Conservation (phyloP, 2,888 invertebrate species). For the Pseudococcus longispinus region DNA sequence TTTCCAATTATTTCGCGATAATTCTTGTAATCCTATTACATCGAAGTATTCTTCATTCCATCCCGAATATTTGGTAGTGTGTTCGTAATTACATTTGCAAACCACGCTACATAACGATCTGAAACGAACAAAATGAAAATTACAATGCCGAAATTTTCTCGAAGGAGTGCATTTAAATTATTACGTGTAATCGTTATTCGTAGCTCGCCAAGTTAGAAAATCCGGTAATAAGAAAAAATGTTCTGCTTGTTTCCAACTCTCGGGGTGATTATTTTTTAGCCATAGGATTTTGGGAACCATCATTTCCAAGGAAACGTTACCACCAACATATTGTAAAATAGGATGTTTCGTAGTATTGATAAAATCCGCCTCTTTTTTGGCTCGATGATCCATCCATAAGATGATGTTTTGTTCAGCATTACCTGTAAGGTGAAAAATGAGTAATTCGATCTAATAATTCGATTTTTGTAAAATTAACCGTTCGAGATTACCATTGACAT, state of each 20-base stretch:
- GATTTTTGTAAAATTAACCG: neutral
- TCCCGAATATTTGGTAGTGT: constrained; percentile 67
- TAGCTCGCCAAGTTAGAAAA: constrained; percentile 91
- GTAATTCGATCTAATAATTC: neutral
- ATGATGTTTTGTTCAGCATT: constrained; percentile 80
- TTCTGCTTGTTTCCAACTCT: constrained; percentile 75
- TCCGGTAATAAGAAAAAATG: constrained; percentile 76
- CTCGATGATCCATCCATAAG: constrained; percentile 93
- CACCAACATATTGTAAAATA: constrained; percentile 85
- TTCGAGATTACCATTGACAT: constrained; percentile 61
- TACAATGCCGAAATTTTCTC: neutral
- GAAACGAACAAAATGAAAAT: constrained; percentile 58
- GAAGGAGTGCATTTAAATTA: neutral
- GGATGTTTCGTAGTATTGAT: constrained; percentile 81
- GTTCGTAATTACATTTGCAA: constrained; percentile 90
- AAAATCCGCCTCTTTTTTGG: constrained; percentile 76
- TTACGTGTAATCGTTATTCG: constrained; percentile 73
- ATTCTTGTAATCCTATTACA: constrained; percentile 77
- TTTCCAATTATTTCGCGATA: constrained; percentile 71
- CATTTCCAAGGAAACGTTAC: constrained; percentile 95
- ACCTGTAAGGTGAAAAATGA: constrained; percentile 62
- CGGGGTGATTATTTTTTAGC: constrained; percentile 77
- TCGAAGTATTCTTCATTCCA: constrained; percentile 80
- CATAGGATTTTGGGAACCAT: constrained; percentile 92
- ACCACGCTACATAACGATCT: constrained; percentile 91